Base-by-base conservation (phyloP, 2,797 vertebrate genomes). In the Gymnothorax javanicus region DNA sequence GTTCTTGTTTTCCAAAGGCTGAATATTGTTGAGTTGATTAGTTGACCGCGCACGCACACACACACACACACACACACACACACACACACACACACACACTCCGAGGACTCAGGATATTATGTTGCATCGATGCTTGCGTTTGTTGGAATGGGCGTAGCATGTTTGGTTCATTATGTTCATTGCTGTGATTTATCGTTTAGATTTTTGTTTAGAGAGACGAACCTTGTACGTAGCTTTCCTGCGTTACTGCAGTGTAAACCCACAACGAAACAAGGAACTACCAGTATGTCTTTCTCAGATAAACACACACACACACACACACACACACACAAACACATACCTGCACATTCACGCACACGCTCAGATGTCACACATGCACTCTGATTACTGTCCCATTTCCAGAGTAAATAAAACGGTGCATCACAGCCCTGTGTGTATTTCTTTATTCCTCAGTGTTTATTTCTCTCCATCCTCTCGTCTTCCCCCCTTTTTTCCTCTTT, bases 361-460 rank as follows among this genome's bases (percentile, higher is more conserved):
- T 87, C 87, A 86, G 86, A 88, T 82, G 71, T 89, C 88, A 92
- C 91, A 92, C 92, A 71, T 86, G 43, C 20, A 91, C 87, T 92
- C 92, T 93, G 91, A 43, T 81, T 85, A 90, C 92, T 83, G 91
- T 86, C 91, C 83, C 86, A 92, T 93, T 82, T 62, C 92, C 93
- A 91, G 91, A 93, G 90, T 93, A 94, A 96, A 96, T 96, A 96
- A 75, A 96, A 95, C 92, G 91, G 92, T 92, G 93, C 93, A 93
- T 95, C 92, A 94, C 87, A 95, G 94, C 91, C 33, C 57, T 83
- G 33, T 3, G 75, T 23, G 79, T 23, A 33, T 20, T 7, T 71
- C 69, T 86, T 84, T 86, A 15, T 67, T 82, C 7, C 71, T 85
- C 75, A 54, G 73, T 27, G 64, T 27, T 1, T 43, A 2, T 85